Evolutionary conservation across 2,888 invertebrate species (phyloP).

Genomic region (Clivina fossor): DNA sequence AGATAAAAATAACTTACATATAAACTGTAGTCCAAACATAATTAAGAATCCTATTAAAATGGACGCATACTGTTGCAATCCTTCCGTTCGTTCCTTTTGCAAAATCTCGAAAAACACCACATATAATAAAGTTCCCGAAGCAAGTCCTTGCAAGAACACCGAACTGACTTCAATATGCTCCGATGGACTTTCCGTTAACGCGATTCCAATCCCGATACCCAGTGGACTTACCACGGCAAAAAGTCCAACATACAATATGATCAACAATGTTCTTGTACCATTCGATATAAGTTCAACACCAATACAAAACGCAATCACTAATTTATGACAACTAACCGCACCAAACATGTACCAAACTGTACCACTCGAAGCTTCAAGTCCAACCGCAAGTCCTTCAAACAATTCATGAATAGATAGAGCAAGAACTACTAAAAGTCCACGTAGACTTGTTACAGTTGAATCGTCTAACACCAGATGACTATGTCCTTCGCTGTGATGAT

Average conservation of each 20-base stretch:
- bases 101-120: constrained; percentile 97
- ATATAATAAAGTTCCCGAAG: constrained; percentile 90
- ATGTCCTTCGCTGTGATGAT: constrained; percentile 41
- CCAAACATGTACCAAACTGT: constrained; percentile 79
- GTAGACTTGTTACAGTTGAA: constrained; percentile 53
- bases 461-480: constrained; percentile 46
- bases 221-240: constrained; percentile 80
- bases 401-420: constrained; percentile 84
- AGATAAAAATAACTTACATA: constrained; percentile 43
- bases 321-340: constrained; percentile 81
- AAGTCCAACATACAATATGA: constrained; percentile 69
- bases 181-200: constrained; percentile 62
- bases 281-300: constrained; percentile 79
- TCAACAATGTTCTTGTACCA: constrained; percentile 63
- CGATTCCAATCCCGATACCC: constrained; percentile 75
- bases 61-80: constrained; percentile 66
- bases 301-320: constrained; percentile 86
- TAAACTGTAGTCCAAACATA: constrained; percentile 70
- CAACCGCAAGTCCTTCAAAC: constrained; percentile 83
- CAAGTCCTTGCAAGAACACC: constrained; percentile 77
- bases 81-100: constrained; percentile 59
- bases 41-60: constrained; percentile 69
- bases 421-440: constrained; percentile 77
- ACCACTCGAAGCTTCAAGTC: constrained; percentile 65
- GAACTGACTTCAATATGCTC: constrained; percentile 64